Conservation (phyloP, 2,113 vertebrate species). For the Empidonax alnorum region DNA sequence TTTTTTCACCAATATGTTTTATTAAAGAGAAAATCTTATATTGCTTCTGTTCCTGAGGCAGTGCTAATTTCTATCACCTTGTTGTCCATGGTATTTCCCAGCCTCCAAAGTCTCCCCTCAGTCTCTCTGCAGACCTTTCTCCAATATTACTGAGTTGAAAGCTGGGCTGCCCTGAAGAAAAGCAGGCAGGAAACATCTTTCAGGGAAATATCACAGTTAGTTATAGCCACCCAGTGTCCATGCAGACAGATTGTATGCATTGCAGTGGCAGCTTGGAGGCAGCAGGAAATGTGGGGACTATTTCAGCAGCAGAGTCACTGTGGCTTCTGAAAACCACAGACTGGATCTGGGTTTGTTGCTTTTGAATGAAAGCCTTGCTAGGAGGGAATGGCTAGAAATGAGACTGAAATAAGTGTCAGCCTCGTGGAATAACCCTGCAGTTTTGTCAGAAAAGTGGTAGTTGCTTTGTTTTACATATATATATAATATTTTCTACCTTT, state of each 20-base stretch:
- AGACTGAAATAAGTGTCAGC: background rate
- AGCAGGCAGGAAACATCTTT: background rate
- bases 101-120: background rate
- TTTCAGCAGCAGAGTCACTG: background rate
- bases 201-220: background rate
- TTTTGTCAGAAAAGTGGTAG: background rate
- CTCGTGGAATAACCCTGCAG: background rate
- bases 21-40: background rate
- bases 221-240: background rate
- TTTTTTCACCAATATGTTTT: background rate
- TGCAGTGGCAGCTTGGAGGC: background rate
- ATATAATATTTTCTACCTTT: background rate
- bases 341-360: background rate
- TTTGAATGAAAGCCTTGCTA: background rate
- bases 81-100: background rate
- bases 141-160: background rate
- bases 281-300: background rate
- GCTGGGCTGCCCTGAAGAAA: background rate
- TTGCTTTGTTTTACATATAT: background rate
- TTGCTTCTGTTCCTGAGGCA: background rate
- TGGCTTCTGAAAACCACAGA: background rate
- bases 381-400: background rate
- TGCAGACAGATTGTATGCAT: background rate
- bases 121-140: background rate
- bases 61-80: background rate